Evolutionary conservation across 2,113 vertebrate genomes (phyloP), one percentile per base, ranked within the genome.

Genomic region (Marcusenius ussheri): DNA sequence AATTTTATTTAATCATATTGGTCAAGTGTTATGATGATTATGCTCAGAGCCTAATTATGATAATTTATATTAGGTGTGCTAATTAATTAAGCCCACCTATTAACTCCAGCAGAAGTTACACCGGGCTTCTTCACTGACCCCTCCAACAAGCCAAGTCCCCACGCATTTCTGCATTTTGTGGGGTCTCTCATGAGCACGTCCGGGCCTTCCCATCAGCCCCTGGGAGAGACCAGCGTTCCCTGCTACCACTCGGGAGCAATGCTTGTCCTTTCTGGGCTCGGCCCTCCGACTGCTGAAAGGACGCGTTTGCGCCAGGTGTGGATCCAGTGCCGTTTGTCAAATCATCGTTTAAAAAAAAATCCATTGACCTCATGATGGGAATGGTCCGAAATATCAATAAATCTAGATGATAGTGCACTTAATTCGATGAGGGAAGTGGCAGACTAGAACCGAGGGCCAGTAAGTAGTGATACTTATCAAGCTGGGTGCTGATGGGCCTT

Each of bases 391-490:
- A 84, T 84, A 46, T 84, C 42, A 47, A 84, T 84, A 84, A 45
- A 84, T 84, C 83, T 84, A 45, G 83, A 84, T 84, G 83, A 46
- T 84, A 84, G 83, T 24, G 42, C 39, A 46, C 45, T 84, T 84
- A 84, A 84, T 84, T 84, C 21, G 17, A 46, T 46, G 21, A 46
- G 45, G 83, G 21, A 84, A 45, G 83, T 24, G 83, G 45, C 83
- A 84, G 21, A 24, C 19, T 84, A n/a, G 46, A 84, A 47, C 83
- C 27, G 42, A 47, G 39, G 42, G 39, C 42, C 24, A 17, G 83
- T 46, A 84, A 24, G 47, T 24, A 84, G 83, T 5, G 83, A 46
- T 84, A 84, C 83, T 84, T 45, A 84, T 45, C 83, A 84, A 47
- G 42, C 39, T 5, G 39, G 83, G 19, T 84, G 83, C 39, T 84